Evolutionary conservation across 2,113 vertebrate species (phyloP), one percentile per base, ranked within the genome.

Genomic region (Mormyrus iriodes): DNA sequence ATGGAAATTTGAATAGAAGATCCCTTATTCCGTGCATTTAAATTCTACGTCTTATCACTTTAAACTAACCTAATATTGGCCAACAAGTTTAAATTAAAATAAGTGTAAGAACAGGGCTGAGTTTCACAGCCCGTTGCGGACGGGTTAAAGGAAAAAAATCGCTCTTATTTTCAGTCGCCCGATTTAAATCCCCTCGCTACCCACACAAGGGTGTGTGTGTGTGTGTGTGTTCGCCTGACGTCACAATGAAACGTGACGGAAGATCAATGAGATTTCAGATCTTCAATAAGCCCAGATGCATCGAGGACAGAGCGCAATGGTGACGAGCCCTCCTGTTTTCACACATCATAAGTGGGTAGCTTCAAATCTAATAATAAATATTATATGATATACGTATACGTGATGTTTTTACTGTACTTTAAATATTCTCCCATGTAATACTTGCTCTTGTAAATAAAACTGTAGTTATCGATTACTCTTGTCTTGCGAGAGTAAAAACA

Each of bases 201-300:
- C 55, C 86, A 39, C 55, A 46, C 82, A 48, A 46, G 48, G 8
- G 42, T 46, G 89, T 87, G 90, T 86, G 87, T 91, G 87, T 85
- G 85, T 89, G 90, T 88, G 88, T 82, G 19, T 90, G 89, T 92
- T 92, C 93, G 92, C 93, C 91, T 89, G 90, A 92, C 94, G 94
- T 95, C 95, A 94, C 93, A 94, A 95, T 95, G 94, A 95, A 95
- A 95, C 95, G 95, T 96, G 96, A 95, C 95, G 95, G 94, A 95
- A 93, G 94, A 95, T 96, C 95, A 95, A 92, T 91, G 93, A 91
- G 92, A 89, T 92, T 93, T 95, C 92, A 91, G 91, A 93, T 93
- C 93, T 91, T 87, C 91, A 89, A 79, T 49, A 51, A 96, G 95
- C 8, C 95, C 7, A 0, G 24, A 89, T 21, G 52, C 93, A 89